Base-by-base conservation (phyloP, 2,113 vertebrate genomes). In the Sinocyclocheilus anshuiensis region DNA sequence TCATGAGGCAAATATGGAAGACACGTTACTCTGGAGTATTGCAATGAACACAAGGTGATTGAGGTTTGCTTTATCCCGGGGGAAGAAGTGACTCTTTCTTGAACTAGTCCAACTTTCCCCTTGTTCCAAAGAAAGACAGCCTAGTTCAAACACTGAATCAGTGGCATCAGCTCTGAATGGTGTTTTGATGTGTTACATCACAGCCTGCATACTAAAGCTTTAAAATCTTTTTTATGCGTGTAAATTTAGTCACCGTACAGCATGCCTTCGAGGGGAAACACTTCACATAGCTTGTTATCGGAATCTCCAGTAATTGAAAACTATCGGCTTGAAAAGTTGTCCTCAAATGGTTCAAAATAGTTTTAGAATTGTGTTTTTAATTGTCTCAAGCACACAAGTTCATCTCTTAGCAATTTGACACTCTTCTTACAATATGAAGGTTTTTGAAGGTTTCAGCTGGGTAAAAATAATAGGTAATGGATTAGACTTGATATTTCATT, bases 181-280 rank as follows among this genome's bases (percentile, higher is more conserved):
- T 18, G 77, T 42, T 63, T 63, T 80, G 33, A 80, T 24, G 33
- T 61, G 39, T 81, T 45, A 26, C 59, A 65, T 81, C 78, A 81
- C 57, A 26, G 22, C 15, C 36, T 24, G 57, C 57, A 81, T 42
- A 63, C 57, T 45, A 63, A 81, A n/a, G 4, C 57, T 80, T 20
- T 45, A 7, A 80, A 80, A 45, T 24, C 57, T 63, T 22, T 9
- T 45, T 24, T 65, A n/a, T n/a, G 78, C n/a, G 22, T 26, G 3
- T 24, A 16, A 26, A 81, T 48, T 81, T 5, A 45, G 24, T 8
- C 59, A 81, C 48, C n/a, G 16, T 24, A 33, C 33, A 36, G 42
- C 42, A 8, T 42, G 77, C 24, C 55, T 80, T n/a, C 11, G 2
- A 16, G 36, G n/a, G n/a, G 33, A 65, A 81, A 45, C 36, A 20